These are phyloP conservation scores for Eristalis pertinax DNA, from an alignment of 2,888 invertebrate species.

Conservation along the genomic window DNA sequence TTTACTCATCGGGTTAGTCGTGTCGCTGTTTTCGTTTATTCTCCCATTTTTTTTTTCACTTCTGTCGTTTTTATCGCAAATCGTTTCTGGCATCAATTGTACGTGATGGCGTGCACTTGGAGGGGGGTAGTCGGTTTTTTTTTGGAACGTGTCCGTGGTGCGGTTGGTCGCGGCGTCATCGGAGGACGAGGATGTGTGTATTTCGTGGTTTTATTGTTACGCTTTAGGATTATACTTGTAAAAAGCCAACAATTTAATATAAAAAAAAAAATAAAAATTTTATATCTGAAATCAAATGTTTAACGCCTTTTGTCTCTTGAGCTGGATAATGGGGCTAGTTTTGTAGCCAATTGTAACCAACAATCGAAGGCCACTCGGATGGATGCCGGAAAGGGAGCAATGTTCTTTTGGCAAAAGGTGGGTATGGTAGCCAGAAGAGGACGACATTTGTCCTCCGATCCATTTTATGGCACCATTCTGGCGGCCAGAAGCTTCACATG, in stretches of 20 bases:
- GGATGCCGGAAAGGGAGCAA: no score
- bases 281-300: conserved; percentile 19
- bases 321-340: not conserved
- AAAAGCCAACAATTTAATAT: conserved; percentile 58
- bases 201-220: not conserved
- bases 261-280: conserved; percentile 33
- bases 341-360: no score
- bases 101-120: conserved; percentile 39
- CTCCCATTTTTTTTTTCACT: not conserved
- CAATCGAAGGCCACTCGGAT: no score
- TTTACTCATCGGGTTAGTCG: conserved; percentile 16
- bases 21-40: not conserved
- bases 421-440: no score
- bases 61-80: conserved; percentile 42
- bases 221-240: conserved; percentile 36
- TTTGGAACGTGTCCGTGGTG: conserved; percentile 10
- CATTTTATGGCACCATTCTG: no score
- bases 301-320: not conserved
- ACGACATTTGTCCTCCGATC: no score
- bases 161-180: not conserved
- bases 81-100: conserved; percentile 48
- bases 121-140: conserved; percentile 10
- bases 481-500: no score
- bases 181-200: not conserved
- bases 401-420: no score